These are phyloP conservation scores for Prunella fulvescens DNA, from an alignment of 2,113 vertebrate genomes.

Conservation along the genomic window DNA sequence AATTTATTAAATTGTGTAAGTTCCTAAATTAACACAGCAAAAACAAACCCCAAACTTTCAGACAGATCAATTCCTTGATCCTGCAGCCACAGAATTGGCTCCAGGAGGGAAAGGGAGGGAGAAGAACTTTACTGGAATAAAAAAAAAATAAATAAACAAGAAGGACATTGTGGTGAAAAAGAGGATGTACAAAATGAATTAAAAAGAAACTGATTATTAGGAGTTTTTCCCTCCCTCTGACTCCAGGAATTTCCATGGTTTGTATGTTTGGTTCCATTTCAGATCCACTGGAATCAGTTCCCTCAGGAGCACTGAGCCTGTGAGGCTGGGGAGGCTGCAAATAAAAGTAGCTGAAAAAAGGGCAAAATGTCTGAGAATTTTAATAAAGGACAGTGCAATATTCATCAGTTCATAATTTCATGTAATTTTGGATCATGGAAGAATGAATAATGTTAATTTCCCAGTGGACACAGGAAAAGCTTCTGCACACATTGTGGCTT, in stretches of 20 bases:
- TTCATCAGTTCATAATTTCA: neutral
- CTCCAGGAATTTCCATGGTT: neutral
- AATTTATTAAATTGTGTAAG: fast-evolving
- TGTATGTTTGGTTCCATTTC: neutral
- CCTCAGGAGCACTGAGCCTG: neutral
- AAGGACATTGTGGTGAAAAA: neutral
- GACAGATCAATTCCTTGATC: neutral
- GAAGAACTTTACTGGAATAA: neutral
- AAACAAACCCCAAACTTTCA: too few species aligned
- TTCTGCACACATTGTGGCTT: neutral
- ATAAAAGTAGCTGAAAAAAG: neutral
- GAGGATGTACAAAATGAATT: neutral
- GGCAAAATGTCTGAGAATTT: neutral
- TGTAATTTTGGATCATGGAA: neutral
- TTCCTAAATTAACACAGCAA: neutral
- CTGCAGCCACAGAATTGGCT: neutral
- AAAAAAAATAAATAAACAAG: neutral
- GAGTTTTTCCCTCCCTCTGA: neutral
- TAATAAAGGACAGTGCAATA: neutral
- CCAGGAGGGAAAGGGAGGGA: neutral
- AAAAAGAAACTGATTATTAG: neutral
- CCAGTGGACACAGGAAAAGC: neutral
- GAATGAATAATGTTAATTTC: slow-evolving; percentile 21
- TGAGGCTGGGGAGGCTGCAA: neutral
- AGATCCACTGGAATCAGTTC: neutral